phyloP scores from a whole-genome alignment of 2,797 vertebrate species.

The Luscinia luscinia region DNA sequence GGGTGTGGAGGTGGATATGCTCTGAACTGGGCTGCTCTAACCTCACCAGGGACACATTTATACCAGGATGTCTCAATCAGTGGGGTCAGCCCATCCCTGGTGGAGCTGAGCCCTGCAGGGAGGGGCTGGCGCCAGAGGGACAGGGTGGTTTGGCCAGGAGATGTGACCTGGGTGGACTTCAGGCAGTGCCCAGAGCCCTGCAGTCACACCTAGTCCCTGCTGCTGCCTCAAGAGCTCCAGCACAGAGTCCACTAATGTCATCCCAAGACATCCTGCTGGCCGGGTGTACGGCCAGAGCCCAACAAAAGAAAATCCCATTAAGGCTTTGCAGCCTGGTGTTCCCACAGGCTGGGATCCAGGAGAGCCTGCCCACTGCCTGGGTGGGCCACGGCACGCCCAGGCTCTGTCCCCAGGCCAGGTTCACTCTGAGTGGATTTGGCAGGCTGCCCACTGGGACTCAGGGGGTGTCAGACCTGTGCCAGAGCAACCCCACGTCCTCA shows the following conservation, averaged over 20 bases:
- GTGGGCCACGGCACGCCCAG: conserved; percentile 36
- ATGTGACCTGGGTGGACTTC: not conserved
- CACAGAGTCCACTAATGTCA: not conserved
- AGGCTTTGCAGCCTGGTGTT: not conserved
- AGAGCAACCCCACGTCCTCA: rapidly evolving
- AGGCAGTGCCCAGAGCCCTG: not conserved
- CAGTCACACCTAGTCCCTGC: not conserved
- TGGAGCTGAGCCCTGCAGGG: not conserved
- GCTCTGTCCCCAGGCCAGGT: not conserved
- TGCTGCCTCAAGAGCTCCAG: not conserved
- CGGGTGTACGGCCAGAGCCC: rapidly evolving
- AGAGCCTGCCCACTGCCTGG: not conserved
- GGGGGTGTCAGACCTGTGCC: not conserved
- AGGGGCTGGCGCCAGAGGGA: not conserved
- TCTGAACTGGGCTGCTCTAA: not conserved
- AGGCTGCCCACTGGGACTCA: not conserved
- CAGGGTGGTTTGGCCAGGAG: not conserved
- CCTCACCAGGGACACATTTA: not conserved
- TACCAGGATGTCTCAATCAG: conserved; percentile 12
- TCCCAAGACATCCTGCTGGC: conserved; percentile 59
- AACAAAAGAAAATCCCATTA: conserved; percentile 38
- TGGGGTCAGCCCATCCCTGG: conserved; percentile 10
- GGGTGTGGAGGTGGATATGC: not conserved
- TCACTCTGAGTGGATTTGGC: not conserved
- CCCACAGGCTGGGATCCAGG: conserved; percentile 20